Percentiles rank a stretch among this genome's conserved stretches.
Evolutionary conservation across 2,888 invertebrate genomes (phyloP).

Genomic region (Ceriagrion tenellum): DNA sequence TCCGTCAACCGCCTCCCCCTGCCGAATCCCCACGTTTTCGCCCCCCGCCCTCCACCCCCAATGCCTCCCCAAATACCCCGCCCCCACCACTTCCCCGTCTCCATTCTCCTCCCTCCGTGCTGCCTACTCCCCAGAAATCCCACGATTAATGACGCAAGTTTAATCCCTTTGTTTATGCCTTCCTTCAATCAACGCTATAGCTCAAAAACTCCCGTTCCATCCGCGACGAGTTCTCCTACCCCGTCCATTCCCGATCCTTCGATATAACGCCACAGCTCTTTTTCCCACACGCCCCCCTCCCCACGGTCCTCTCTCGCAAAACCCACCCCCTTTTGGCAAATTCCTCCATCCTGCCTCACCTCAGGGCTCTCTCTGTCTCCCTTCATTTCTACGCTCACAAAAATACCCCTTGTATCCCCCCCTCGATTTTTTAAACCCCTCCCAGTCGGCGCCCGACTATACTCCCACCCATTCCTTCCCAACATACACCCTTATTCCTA

Average conservation of each 20-base stretch:
- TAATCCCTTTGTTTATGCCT: conserved; percentile 67
- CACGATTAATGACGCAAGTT: conserved; percentile 65
- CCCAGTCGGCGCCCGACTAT: neutral
- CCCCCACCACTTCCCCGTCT: neutral
- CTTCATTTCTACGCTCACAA: neutral
- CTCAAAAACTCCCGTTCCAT: conserved; percentile 40
- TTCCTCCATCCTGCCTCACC: neutral
- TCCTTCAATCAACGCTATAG: conserved; percentile 66
- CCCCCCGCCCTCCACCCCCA: neutral
- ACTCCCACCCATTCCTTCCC: neutral
- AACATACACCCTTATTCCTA: too few relatives aligned
- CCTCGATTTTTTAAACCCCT: neutral
- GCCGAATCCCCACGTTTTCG: too few relatives aligned
- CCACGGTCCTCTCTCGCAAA: neutral
- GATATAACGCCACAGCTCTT: neutral
- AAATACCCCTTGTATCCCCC: neutral
- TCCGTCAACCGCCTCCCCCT: neutral
- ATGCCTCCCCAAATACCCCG: neutral
- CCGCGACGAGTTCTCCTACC: neutral
- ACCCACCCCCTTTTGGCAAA: neutral
- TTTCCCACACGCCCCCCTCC: neutral
- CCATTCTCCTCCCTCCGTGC: neutral
- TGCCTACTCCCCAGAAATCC: conserved; percentile 60
- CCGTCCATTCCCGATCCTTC: conserved; percentile 10
- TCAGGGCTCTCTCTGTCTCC: neutral